phyloP scores from a whole-genome alignment of 2,113 vertebrate genomes.

The Amphiprion ocellaris region DNA sequence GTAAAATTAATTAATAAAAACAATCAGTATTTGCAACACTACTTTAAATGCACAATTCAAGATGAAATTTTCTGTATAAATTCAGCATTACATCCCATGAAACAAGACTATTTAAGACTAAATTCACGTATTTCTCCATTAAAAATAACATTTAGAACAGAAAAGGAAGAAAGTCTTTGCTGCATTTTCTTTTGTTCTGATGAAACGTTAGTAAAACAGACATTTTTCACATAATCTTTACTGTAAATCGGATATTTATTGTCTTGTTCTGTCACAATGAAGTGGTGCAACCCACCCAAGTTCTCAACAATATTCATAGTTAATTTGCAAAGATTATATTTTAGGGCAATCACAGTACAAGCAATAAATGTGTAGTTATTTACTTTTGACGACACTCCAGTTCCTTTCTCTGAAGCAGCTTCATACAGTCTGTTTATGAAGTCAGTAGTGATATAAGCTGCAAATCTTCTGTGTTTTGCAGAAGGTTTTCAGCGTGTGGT shows the following conservation, averaged over 20 bases:
- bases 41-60: conserved; percentile 1
- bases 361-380: no score
- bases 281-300: background rate
- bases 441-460: no score
- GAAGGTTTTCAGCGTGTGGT: background rate
- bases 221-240: background rate
- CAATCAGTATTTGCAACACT: no score
- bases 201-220: background rate
- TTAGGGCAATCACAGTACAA: background rate
- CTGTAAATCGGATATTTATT: background rate
- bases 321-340: background rate
- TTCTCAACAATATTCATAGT: no score
- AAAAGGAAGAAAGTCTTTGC: background rate
- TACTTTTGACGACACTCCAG: no score
- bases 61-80: background rate
- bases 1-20: no score
- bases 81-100: background rate
- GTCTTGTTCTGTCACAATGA: background rate
- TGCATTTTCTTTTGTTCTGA: background rate
- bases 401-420: no score
- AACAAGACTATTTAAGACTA: no score
- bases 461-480: no score
- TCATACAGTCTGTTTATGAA: no score
- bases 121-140: no score
- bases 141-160: background rate